phyloP scores from a whole-genome alignment of 2,888 invertebrate genomes.

The Lottia gigantea region DNA sequence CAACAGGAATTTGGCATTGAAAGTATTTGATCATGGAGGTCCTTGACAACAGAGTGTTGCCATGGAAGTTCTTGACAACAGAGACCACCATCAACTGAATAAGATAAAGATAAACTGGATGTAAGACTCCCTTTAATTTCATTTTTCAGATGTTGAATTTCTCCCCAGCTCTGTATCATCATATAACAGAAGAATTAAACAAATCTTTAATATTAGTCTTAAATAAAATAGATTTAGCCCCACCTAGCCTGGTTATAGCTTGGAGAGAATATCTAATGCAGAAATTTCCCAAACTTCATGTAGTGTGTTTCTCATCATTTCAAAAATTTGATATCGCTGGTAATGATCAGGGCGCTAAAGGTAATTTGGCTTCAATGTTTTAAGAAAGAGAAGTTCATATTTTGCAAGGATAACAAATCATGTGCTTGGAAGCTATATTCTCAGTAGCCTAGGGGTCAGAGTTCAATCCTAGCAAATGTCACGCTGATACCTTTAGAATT shows the following conservation, averaged over 20 bases:
- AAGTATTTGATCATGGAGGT: no score
- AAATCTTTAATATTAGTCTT: slow-evolving; percentile 88
- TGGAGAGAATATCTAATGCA: slow-evolving; percentile 85
- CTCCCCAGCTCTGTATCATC: slow-evolving; percentile 87
- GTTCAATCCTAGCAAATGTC: no score
- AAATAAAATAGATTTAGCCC: slow-evolving; percentile 92
- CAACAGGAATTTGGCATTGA: no score
- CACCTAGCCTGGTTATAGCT: slow-evolving; percentile 82
- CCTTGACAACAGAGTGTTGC: no score
- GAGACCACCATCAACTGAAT: no score
- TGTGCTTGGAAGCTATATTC: no score
- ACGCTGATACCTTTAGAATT: no score
- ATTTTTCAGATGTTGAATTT: slow-evolving; percentile 75
- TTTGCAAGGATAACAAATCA: no score
- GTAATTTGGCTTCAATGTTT: neutral
- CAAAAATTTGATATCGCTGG: slow-evolving; percentile 68
- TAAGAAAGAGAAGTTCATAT: no score
- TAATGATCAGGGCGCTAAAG: neutral
- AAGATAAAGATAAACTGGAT: no score
- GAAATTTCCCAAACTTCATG: slow-evolving; percentile 79
- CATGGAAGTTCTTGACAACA: no score
- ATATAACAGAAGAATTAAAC: slow-evolving; percentile 79
- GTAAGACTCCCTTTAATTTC: neutral
- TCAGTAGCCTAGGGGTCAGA: no score
- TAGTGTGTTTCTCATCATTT: slow-evolving; percentile 87